phyloP scores from a whole-genome alignment of 2,797 vertebrate species.

The Amphiprion clarkii region DNA sequence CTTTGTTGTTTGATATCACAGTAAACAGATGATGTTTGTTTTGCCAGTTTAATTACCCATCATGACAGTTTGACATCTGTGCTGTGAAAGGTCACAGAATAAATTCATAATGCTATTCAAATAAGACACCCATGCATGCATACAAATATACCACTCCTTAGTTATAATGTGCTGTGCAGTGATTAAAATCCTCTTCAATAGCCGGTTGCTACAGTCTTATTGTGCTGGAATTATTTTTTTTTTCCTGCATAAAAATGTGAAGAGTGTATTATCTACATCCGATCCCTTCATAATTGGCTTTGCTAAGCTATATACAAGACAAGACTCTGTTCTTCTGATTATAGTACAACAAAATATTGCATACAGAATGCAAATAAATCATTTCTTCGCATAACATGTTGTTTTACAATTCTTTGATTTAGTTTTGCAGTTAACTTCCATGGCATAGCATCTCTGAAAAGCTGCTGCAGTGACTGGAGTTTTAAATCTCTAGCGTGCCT shows the following conservation, averaged over 20 bases:
- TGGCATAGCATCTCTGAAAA: conserved; percentile 12
- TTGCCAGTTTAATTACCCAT: not conserved
- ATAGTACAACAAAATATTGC: conserved; percentile 19
- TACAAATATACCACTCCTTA: conserved; percentile 10
- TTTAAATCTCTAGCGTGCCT: conserved; percentile 3
- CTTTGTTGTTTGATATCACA: conserved; percentile 3
- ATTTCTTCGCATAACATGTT: conserved; percentile 31
- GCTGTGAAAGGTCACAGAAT: conserved; percentile 32
- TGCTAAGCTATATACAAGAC: conserved; percentile 24
- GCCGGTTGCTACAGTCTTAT: conserved; percentile 10
- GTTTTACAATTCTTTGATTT: conserved; percentile 36
- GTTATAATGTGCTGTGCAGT: conserved; percentile 1
- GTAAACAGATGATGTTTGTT: conserved; percentile 12
- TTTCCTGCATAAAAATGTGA: conserved; percentile 29
- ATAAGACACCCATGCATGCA: conserved; percentile 1
- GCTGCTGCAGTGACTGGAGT: conserved; percentile 19
- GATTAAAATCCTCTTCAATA: conserved; percentile 26
- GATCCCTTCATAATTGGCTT: conserved; percentile 42
- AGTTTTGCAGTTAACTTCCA: conserved; percentile 2
- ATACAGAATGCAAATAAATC: conserved; percentile 20
- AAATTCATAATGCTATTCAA: conserved; percentile 18
- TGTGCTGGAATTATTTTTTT: conserved; percentile 31
- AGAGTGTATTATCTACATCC: conserved; percentile 25
- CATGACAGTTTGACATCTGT: conserved; percentile 19
- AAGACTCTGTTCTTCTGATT: conserved; percentile 18